Evolutionary conservation across 2,113 vertebrate species (phyloP), one percentile per base, ranked within the genome.

Genomic region (Leptodactylus fuscus): DNA sequence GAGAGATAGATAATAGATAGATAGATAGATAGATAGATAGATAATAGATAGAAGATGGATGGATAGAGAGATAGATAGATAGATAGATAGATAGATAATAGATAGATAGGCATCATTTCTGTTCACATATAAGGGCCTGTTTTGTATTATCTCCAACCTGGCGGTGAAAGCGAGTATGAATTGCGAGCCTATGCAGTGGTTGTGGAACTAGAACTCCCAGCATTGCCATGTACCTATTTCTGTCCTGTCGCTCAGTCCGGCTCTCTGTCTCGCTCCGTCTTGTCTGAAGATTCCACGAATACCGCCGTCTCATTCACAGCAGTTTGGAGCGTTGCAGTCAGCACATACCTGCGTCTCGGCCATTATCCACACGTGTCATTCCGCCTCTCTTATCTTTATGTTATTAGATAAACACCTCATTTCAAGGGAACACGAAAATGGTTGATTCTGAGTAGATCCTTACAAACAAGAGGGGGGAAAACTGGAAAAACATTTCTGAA

Each of bases 321-420:
- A 16, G 13, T 77, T 77, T 51, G 74, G 11, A 79, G 51, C 16
- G 38, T 65, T 12, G n/a, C 79, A 62, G 18, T 62, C n/a, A 60
- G 53, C 34, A 29, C 77, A 62, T 27, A 44, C 77, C 77, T 24
- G 77, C 8, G 6, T 15, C 44, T 2, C 24, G 15, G n/a, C 29
- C 79, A 67, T 81, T 65, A 81, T 81, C 58, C 55, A 62, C 44
- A 38, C 22, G 12, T 34, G 60, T 34, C 60, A 67, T 48, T 49
- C 79, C 46, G 53, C 79, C 79, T 67, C 41, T 48, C 60, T 18
- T 79, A 41, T 80, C 77, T 80, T 24, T 29, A 20, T 5, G 51
- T 58, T 83, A 83, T 49, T 76, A 60, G 46, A 65, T 83, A 48
- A 83, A 75, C 60, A 32, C 49, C 38, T 46, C 15, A 75, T 83